Percentiles rank a stretch among this genome's conserved stretches.
Evolutionary conservation across 2,888 invertebrate species (phyloP).

Genomic region (Noctua comes): DNA sequence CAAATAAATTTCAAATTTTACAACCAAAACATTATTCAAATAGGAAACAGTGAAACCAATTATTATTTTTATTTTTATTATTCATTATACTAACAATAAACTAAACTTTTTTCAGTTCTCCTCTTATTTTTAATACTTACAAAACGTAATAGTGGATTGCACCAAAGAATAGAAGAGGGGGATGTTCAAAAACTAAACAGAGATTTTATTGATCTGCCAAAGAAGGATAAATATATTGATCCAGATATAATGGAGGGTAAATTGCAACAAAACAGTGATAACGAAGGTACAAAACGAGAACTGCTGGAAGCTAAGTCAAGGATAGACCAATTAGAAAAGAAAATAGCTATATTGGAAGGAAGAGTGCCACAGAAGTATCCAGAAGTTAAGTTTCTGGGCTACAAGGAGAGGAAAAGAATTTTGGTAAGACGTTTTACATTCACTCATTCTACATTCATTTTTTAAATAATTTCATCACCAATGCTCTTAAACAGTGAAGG

Average conservation of each 20-base stretch:
- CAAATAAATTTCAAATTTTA: neutral
- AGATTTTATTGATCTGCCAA: conserved; percentile 77
- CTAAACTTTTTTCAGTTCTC: conserved; percentile 73
- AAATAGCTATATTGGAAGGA: conserved; percentile 93
- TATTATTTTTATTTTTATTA: too few relatives aligned
- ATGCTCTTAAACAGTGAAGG: neutral
- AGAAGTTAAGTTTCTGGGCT: conserved; percentile 97
- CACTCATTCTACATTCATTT: neutral
- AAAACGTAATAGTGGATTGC: conserved; percentile 71
- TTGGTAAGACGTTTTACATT: conserved; percentile 90
- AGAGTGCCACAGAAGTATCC: conserved; percentile 96
- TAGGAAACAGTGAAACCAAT: neutral
- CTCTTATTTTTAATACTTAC: conserved; percentile 80
- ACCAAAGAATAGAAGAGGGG: conserved; percentile 74
- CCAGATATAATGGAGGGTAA: conserved; percentile 71
- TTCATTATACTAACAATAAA: too few relatives aligned
- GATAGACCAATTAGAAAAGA: conserved; percentile 93
- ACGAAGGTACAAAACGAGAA: conserved; percentile 84
- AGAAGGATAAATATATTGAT: conserved; percentile 70
- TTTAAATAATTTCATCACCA: neutral
- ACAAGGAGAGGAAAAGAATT: conserved; percentile 97
- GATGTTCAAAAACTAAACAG: conserved; percentile 75
- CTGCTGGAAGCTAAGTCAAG: conserved; percentile 91
- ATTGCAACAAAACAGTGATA: conserved; percentile 69
- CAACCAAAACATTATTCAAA: neutral